A percentile compares a stretch with the other conserved stretches of the same genome.
Conservation (phyloP, 2,888 invertebrate genomes). For the Leucophenga montana region DNA sequence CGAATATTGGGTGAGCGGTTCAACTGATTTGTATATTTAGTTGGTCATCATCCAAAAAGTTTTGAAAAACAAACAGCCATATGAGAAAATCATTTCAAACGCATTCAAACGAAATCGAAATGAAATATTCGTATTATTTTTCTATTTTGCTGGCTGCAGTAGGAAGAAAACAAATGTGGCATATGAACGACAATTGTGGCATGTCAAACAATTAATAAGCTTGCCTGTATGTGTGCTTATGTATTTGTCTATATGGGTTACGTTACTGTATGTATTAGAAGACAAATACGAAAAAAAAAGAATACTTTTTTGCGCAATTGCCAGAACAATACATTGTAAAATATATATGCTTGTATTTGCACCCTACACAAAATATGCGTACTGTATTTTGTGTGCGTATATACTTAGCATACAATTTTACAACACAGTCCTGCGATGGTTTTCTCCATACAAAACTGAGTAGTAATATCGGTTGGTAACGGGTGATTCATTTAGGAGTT, state of each 20-base stretch:
- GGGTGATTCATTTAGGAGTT: too few species aligned
- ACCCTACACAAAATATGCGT: too few species aligned
- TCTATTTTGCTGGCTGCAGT: conserved; percentile 1
- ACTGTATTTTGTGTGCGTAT: too few species aligned
- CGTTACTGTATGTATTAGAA: not conserved
- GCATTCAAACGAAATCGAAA: conserved; percentile 23
- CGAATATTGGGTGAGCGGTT: not conserved
- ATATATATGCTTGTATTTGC: too few species aligned
- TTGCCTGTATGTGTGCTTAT: too few species aligned
- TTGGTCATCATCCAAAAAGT: conserved; percentile 14
- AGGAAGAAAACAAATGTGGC: conserved; percentile 38
- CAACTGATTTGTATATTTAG: not conserved
- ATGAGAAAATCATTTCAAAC: conserved; percentile 10
- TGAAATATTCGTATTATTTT: conserved; percentile 22
- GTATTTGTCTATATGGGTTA: not conserved
- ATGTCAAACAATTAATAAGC: not conserved
- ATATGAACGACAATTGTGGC: conserved; percentile 48
- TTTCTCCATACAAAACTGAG: too few species aligned
- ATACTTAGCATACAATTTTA: too few species aligned
- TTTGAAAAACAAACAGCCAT: not conserved
- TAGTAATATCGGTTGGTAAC: too few species aligned
- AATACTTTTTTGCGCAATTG: conserved; percentile 5
- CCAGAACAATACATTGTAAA: too few species aligned
- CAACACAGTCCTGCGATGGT: too few species aligned
- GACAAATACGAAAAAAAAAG: not conserved